Evolutionary conservation across 1,140 invertebrate species (phyloP).

Genomic region (Wasmannia auropunctata): DNA sequence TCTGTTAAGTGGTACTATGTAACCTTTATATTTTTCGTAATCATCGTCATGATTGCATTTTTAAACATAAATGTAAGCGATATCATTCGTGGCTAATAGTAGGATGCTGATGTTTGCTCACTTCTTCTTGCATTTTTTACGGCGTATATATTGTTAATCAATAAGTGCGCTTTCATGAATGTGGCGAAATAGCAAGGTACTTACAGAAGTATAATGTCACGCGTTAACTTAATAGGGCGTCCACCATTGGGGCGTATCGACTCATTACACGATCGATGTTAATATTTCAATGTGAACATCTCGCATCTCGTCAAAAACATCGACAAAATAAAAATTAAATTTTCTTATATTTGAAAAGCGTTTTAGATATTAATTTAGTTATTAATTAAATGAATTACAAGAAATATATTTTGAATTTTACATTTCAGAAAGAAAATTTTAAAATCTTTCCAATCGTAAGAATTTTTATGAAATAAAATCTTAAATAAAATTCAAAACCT

Average conservation of each 20-base stretch:
- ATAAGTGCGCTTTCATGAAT: constrained; percentile 8
- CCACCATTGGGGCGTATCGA: constrained; percentile 29
- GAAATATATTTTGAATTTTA: not conserved
- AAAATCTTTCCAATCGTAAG: too few species aligned
- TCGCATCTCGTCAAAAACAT: not conserved
- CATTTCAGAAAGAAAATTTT: not conserved
- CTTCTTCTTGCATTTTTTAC: not conserved
- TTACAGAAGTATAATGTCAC: constrained; percentile 31
- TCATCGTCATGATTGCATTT: not conserved
- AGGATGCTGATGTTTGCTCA: not conserved
- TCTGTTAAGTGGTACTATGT: not conserved
- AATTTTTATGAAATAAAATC: not conserved
- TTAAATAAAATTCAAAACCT: too few species aligned
- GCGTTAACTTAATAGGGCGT: constrained; percentile 32
- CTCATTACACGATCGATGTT: constrained; percentile 13
- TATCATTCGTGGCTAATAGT: not conserved
- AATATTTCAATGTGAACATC: constrained; percentile 8
- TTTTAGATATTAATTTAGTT: not conserved
- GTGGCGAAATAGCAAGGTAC: not conserved
- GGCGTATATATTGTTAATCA: not conserved
- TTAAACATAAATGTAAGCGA: not conserved
- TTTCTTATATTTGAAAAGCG: not conserved
- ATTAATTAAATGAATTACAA: not conserved
- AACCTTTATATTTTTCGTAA: not conserved
- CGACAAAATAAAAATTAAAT: not conserved